phyloP scores from a whole-genome alignment of 2,888 invertebrate genomes.

The Hemaris fuciformis region DNA sequence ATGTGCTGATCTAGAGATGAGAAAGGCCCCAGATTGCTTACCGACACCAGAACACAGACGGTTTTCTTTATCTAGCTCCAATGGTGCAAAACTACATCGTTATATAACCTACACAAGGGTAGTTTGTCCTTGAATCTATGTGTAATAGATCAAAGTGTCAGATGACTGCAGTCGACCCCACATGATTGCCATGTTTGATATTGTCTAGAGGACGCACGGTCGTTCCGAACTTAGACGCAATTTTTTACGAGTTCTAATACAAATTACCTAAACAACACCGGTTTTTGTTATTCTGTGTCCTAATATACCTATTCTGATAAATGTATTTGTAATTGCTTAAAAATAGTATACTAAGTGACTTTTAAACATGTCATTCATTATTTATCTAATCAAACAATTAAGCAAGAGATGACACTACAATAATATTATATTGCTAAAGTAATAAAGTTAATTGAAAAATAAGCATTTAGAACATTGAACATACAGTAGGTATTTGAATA shows the following conservation, averaged over 20 bases:
- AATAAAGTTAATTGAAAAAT: too few relatives aligned
- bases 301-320: background rate
- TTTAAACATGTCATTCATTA: background rate
- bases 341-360: background rate
- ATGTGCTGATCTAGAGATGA: too few relatives aligned
- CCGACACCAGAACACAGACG: too few relatives aligned
- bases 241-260: slow-evolving; percentile 9
- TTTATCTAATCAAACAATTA: background rate
- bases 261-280: background rate
- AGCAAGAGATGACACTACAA: background rate
- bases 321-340: background rate
- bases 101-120: slow-evolving; percentile 5
- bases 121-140: slow-evolving; percentile 21
- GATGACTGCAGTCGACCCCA: slow-evolving; percentile 44
- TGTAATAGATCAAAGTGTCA: slow-evolving; percentile 33
- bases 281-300: background rate
- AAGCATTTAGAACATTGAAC: too few relatives aligned
- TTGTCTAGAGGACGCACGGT: slow-evolving; percentile 61
- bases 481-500: too few relatives aligned
- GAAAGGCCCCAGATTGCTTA: too few relatives aligned
- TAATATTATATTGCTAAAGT: too few relatives aligned
- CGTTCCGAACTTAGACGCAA: slow-evolving; percentile 27
- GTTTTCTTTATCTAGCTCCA: too few relatives aligned
- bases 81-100: too few relatives aligned
- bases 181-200: slow-evolving; percentile 56